Conservation (phyloP, 2,797 vertebrate species). For the Falco columbarius region DNA sequence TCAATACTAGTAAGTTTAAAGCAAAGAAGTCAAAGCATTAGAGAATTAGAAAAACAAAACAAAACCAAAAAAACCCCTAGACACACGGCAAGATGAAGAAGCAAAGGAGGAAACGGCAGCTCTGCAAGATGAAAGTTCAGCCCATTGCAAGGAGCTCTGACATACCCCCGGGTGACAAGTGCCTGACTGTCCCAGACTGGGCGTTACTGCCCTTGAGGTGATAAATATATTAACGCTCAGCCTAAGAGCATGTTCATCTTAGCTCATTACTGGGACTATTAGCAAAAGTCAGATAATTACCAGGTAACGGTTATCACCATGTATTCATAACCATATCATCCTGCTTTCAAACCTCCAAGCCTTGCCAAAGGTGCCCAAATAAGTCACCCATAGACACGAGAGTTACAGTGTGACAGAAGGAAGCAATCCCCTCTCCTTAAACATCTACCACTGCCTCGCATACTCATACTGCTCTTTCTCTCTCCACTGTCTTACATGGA, state of each 20-base stretch:
- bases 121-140: not conserved
- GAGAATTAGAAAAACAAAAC: not conserved
- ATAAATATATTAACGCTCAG: not conserved
- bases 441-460: not conserved
- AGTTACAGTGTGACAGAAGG: not conserved
- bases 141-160: not conserved
- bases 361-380: not conserved
- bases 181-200: not conserved
- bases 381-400: not conserved
- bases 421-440: not conserved
- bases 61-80: too few relatives aligned
- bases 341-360: not conserved
- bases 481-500: not conserved
- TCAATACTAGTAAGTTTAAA: not conserved
- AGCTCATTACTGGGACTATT: not conserved
- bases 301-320: not conserved
- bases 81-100: not conserved
- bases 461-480: not conserved
- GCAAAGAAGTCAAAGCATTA: not conserved
- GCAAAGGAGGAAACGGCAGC: not conserved
- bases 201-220: not conserved
- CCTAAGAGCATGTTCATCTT: not conserved
- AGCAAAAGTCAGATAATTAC: not conserved
- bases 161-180: rapidly evolving
- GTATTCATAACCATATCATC: rapidly evolving